Percentiles rank a stretch among this genome's conserved stretches.
Evolutionary conservation across 2,888 invertebrate genomes (phyloP).

Genomic region (Euphydryas editha): DNA sequence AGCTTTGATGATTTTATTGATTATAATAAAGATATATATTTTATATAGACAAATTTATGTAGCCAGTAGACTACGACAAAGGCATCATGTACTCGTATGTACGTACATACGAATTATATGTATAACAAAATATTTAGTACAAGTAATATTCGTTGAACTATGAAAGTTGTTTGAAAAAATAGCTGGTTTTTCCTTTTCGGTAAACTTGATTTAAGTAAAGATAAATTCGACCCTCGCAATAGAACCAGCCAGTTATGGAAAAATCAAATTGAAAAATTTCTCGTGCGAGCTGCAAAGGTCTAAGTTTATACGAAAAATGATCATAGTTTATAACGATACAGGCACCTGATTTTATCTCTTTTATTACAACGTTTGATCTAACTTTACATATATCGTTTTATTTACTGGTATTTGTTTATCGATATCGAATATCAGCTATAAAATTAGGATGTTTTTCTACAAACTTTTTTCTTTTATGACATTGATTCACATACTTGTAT

Average conservation of each 20-base stretch:
- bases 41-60: background rate
- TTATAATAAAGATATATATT: too few species aligned
- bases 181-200: conserved; percentile 13
- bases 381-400: background rate
- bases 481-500: too few species aligned
- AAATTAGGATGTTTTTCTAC: too few species aligned
- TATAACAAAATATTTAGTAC: background rate
- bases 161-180: conserved; percentile 1
- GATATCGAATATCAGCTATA: background rate
- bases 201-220: conserved; percentile 28
- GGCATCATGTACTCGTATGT: too few species aligned
- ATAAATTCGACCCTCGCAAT: conserved; percentile 23
- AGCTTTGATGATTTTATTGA: too few species aligned
- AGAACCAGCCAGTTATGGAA: conserved; percentile 8
- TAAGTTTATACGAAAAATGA: conserved; percentile 1
- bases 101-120: background rate
- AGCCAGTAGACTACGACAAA: background rate
- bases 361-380: background rate
- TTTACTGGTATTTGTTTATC: background rate
- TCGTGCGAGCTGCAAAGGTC: conserved; percentile 16
- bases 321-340: background rate
- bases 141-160: background rate
- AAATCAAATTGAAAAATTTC: conserved; percentile 20
- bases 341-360: conserved; percentile 3
- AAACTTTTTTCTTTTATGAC: too few species aligned